A percentile compares a stretch with the other conserved stretches of the same genome.
These are phyloP conservation scores for Microvelia longipes DNA, from an alignment of 1,140 invertebrate genomes.

Conservation along the genomic window DNA sequence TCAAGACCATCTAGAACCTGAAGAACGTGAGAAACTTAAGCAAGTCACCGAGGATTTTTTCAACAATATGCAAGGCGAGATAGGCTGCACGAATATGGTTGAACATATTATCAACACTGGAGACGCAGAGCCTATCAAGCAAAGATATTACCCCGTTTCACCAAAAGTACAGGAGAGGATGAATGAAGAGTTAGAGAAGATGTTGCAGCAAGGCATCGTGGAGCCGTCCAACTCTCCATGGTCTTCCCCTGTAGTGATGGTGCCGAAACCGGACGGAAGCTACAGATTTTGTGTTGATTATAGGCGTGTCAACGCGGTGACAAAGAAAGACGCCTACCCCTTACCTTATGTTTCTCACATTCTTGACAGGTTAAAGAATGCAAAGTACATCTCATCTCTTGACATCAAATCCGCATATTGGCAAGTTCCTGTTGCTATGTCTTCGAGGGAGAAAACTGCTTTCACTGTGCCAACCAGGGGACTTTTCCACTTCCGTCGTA, in stretches of 20 bases:
- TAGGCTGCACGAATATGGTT: too few relatives aligned
- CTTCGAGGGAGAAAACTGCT: constrained; percentile 11
- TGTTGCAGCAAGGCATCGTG: constrained; percentile 28
- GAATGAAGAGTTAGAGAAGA: constrained; percentile 17
- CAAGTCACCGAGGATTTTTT: too few relatives aligned
- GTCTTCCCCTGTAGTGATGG: too few relatives aligned
- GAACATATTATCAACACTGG: too few relatives aligned
- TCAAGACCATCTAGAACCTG: too few relatives aligned
- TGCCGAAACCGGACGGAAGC: constrained; percentile 33
- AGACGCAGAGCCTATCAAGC: constrained; percentile 13
- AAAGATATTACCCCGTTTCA: constrained; percentile 12
- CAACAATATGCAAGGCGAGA: too few relatives aligned
- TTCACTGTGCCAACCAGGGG: too few relatives aligned
- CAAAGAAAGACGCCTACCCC: too few relatives aligned
- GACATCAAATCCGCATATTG: constrained; percentile 25
- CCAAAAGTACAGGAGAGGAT: constrained; percentile 10
- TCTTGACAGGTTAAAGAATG: too few relatives aligned
- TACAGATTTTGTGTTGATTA: constrained; percentile 35
- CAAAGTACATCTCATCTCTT: constrained; percentile 22
- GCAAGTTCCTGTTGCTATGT: constrained; percentile 6
- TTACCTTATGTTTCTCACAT: too few relatives aligned
- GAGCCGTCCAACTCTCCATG: constrained; percentile 30
- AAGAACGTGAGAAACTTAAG: too few relatives aligned
- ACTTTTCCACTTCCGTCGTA: constrained; percentile 27
- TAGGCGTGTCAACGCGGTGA: constrained; percentile 30